Conservation (phyloP, 2,888 invertebrate genomes). For the Gymnocheta viridis region DNA sequence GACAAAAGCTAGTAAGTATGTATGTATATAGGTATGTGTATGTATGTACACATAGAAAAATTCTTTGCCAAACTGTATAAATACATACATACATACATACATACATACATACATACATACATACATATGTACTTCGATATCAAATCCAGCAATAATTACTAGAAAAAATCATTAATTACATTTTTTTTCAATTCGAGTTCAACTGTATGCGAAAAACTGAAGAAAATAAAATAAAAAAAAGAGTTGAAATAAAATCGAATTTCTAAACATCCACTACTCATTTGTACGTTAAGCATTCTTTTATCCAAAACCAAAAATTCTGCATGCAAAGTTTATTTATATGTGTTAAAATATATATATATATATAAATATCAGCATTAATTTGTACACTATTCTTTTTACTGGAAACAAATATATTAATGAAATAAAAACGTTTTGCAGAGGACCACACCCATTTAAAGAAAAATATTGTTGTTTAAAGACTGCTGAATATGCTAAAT, state of each 20-base stretch:
- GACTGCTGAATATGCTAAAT: slow-evolving; percentile 1
- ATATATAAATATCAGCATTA: slow-evolving; percentile 50
- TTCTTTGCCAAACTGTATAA: slow-evolving; percentile 12
- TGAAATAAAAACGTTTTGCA: slow-evolving; percentile 7
- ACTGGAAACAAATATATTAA: background rate
- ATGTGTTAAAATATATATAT: background rate
- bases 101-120: background rate
- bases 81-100: slow-evolving; percentile 33
- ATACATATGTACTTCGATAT: slow-evolving; percentile 9
- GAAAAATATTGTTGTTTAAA: background rate
- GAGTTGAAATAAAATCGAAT: slow-evolving; percentile 56
- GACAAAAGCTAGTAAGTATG: slow-evolving; percentile 18
- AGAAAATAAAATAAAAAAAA: slow-evolving; percentile 4
- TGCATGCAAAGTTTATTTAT: slow-evolving; percentile 51
- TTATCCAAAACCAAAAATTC: background rate
- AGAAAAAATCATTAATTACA: slow-evolving; percentile 66
- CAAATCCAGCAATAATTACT: slow-evolving; percentile 67
- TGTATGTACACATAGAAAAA: background rate
- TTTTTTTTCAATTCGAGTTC: slow-evolving; percentile 5
- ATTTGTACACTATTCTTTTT: slow-evolving; percentile 40
- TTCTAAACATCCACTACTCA: slow-evolving; percentile 18
- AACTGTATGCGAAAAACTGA: background rate
- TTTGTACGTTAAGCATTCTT: slow-evolving; percentile 8
- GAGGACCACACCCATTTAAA: slow-evolving; percentile 48
- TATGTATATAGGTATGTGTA: background rate